Percentiles rank a stretch among this genome's conserved stretches.
Conservation (phyloP, 2,888 invertebrate species). For the Matsumyia berberina region DNA sequence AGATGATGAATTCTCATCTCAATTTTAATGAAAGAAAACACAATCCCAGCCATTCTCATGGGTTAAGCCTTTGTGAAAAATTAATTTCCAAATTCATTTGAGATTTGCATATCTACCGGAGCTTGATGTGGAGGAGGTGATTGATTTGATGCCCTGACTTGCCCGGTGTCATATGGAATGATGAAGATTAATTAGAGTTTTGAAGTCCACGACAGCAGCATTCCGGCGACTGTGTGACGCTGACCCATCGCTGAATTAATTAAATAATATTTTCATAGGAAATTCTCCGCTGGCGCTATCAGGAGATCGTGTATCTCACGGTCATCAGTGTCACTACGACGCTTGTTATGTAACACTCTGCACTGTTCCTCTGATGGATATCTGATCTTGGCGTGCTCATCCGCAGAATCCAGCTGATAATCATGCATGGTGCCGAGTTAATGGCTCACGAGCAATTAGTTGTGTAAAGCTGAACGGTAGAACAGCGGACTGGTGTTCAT, state of each 20-base stretch:
- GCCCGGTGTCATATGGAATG: slow-evolving; percentile 25
- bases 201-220: background rate
- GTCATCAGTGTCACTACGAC: slow-evolving; percentile 64
- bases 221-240: slow-evolving; percentile 25
- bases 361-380: slow-evolving; percentile 62
- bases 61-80: slow-evolving; percentile 15
- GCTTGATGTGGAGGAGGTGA: slow-evolving; percentile 39
- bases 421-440: slow-evolving; percentile 58
- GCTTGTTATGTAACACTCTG: slow-evolving; percentile 70
- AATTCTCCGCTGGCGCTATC: slow-evolving; percentile 10
- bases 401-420: slow-evolving; percentile 52
- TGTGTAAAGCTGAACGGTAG: slow-evolving; percentile 53
- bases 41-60: background rate
- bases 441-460: slow-evolving; percentile 74
- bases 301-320: slow-evolving; percentile 57
- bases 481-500: slow-evolving; percentile 48
- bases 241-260: slow-evolving; percentile 55
- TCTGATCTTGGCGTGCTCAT: slow-evolving; percentile 52
- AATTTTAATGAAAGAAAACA: slow-evolving; percentile 35
- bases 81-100: slow-evolving; percentile 6
- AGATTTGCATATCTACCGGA: slow-evolving; percentile 7
- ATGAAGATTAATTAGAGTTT: slow-evolving; percentile 47
- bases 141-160: slow-evolving; percentile 41
- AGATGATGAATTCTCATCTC: slow-evolving; percentile 37
- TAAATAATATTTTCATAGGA: slow-evolving; percentile 40